These are phyloP conservation scores for Lycocerus yunnanus DNA, from an alignment of 2,888 invertebrate species.

Conservation along the genomic window DNA sequence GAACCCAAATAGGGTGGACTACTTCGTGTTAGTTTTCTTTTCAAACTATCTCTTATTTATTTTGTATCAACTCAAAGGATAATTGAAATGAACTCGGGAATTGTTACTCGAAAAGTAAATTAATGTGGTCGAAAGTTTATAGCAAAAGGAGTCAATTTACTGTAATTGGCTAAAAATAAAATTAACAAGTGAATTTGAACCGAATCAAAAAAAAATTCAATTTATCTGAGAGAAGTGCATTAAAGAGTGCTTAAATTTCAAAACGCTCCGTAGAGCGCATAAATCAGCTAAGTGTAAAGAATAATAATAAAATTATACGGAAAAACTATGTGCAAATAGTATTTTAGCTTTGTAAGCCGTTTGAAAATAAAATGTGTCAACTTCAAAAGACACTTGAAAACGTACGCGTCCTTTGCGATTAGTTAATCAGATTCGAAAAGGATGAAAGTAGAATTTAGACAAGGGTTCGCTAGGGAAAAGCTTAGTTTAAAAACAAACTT, in stretches of 20 bases:
- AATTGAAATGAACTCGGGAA: neutral
- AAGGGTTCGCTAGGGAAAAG: conserved; percentile 12
- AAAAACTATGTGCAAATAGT: conserved; percentile 1
- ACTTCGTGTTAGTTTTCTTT: neutral
- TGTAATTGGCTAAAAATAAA: neutral
- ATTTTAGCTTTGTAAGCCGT: conserved; percentile 6
- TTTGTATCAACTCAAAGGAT: neutral
- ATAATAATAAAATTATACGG: neutral
- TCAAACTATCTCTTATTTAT: neutral
- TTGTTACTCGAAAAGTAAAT: neutral
- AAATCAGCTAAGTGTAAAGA: neutral
- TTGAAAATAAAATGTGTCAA: conserved; percentile 12
- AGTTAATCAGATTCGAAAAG: conserved; percentile 10
- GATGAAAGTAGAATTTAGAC: conserved; percentile 1
- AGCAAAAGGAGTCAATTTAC: neutral
- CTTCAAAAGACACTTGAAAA: conserved; percentile 16
- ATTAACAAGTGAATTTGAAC: neutral
- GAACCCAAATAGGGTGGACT: neutral
- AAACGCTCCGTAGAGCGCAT: neutral
- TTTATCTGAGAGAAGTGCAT: neutral
- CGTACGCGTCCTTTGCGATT: conserved; percentile 10
- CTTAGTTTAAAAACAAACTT: conserved; percentile 7
- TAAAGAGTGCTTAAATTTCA: neutral
- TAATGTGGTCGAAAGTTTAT: neutral
- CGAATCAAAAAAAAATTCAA: neutral